phyloP scores from a whole-genome alignment of 1,140 invertebrate genomes.

The Tachypleus tridentatus region DNA sequence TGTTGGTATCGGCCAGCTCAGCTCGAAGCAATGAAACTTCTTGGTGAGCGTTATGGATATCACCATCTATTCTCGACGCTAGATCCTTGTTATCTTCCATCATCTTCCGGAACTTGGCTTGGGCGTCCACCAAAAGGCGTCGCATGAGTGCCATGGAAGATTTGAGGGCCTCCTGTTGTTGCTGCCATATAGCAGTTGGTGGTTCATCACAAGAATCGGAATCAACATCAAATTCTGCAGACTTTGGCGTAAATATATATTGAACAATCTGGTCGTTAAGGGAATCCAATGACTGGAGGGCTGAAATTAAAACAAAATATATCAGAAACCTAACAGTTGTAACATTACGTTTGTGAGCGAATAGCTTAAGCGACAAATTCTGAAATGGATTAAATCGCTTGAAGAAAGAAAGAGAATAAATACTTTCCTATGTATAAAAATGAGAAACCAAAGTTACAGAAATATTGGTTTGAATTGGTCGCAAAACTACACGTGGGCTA shows the following conservation, averaged over 20 bases:
- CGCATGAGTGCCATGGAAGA: slow-evolving; percentile 37
- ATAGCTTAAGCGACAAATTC: too few relatives aligned
- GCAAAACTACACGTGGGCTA: too few relatives aligned
- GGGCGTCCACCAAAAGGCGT: slow-evolving; percentile 36
- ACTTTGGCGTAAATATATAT: slow-evolving; percentile 31
- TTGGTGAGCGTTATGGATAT: slow-evolving; percentile 45
- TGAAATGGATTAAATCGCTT: too few relatives aligned
- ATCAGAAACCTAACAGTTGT: too few relatives aligned
- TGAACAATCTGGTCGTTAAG: slow-evolving; percentile 39
- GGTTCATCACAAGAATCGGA: too few relatives aligned
- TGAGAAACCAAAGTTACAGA: too few relatives aligned
- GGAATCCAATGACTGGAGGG: slow-evolving; percentile 37
- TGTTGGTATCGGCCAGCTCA: slow-evolving; percentile 42
- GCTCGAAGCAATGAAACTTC: slow-evolving; percentile 43
- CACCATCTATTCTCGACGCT: slow-evolving; percentile 47
- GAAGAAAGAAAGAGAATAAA: too few relatives aligned
- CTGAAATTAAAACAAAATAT: slow-evolving; percentile 27
- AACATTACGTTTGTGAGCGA: too few relatives aligned
- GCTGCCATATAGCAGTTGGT: slow-evolving; percentile 31
- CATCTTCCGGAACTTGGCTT: slow-evolving; percentile 54
- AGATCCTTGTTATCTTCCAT: slow-evolving; percentile 54
- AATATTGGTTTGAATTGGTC: too few relatives aligned
- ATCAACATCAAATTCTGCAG: slow-evolving; percentile 13
- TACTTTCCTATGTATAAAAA: too few relatives aligned
- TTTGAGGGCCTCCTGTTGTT: slow-evolving; percentile 18